Conservation (phyloP, 2,888 invertebrate genomes). For the Apoderus coryli region DNA sequence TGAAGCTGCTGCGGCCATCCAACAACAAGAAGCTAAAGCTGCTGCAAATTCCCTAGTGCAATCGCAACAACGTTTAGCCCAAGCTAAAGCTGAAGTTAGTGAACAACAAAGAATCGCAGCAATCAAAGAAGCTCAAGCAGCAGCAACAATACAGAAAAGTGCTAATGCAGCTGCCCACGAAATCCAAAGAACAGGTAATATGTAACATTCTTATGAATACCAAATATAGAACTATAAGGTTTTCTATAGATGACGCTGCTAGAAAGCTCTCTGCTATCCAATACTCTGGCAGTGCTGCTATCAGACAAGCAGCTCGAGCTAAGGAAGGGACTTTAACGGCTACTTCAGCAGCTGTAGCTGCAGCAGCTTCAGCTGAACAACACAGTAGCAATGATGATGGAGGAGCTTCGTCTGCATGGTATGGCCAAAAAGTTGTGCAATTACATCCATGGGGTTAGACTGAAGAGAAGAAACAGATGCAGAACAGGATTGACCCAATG, state of each 20-base stretch:
- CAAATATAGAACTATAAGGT: background rate
- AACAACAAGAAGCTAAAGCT: slow-evolving; percentile 49
- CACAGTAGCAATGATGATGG: slow-evolving; percentile 9
- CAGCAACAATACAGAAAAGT: slow-evolving; percentile 52
- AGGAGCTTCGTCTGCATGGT: slow-evolving; percentile 15
- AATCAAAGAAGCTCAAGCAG: slow-evolving; percentile 57
- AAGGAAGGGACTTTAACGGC: slow-evolving; percentile 22
- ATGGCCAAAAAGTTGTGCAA: slow-evolving; percentile 17
- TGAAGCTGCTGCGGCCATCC: slow-evolving; percentile 51
- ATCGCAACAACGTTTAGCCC: slow-evolving; percentile 54
- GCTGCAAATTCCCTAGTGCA: slow-evolving; percentile 50
- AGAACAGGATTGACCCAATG: too few species aligned
- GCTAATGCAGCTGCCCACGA: slow-evolving; percentile 56
- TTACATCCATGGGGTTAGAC: slow-evolving; percentile 21
- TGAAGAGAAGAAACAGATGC: too few species aligned
- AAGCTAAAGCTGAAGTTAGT: slow-evolving; percentile 54
- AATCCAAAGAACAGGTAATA: slow-evolving; percentile 45
- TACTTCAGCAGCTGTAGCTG: slow-evolving; percentile 22
- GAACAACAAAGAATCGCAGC: slow-evolving; percentile 59
- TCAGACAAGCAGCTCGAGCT: slow-evolving; percentile 19
- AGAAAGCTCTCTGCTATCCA: slow-evolving; percentile 20
- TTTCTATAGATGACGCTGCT: slow-evolving; percentile 21
- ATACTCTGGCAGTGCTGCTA: slow-evolving; percentile 16
- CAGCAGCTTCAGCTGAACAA: slow-evolving; percentile 13
- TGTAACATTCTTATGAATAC: too few species aligned